A percentile compares a stretch with the other conserved stretches of the same genome.
Evolutionary conservation across 1,140 invertebrate genomes (phyloP).

Genomic region (Xylocopa sonorina): DNA sequence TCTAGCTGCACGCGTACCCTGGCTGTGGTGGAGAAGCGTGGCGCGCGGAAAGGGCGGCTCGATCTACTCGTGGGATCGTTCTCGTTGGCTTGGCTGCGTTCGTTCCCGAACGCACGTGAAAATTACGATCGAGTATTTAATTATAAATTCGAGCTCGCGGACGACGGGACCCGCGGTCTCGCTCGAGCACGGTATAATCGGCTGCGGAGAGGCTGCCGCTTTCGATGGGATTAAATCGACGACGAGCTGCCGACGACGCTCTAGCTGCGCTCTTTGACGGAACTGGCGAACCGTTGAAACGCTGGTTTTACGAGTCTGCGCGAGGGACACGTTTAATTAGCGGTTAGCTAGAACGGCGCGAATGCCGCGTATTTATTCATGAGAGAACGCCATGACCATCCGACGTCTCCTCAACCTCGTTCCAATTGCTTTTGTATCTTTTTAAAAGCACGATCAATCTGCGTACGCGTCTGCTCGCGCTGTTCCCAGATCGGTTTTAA

Average conservation of each 20-base stretch:
- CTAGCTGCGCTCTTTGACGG: conserved; percentile 22
- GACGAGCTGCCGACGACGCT: not conserved
- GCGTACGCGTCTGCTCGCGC: not conserved
- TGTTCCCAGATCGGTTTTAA: not conserved
- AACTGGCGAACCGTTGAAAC: conserved; percentile 16
- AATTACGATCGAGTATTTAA: conserved; percentile 46
- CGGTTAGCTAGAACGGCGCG: too few species aligned
- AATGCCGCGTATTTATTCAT: too few species aligned
- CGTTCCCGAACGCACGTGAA: conserved; percentile 7
- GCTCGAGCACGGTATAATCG: conserved; percentile 21
- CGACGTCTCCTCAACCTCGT: too few species aligned
- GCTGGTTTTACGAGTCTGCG: conserved; percentile 10
- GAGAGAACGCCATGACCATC: too few species aligned
- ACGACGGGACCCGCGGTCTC: conserved; percentile 10
- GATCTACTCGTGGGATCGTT: too few species aligned
- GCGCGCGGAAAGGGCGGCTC: too few species aligned
- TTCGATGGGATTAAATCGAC: conserved; percentile 40
- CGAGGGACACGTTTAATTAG: not conserved
- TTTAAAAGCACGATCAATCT: not conserved
- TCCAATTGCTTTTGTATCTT: not conserved
- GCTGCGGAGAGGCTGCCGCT: not conserved
- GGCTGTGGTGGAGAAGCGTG: not conserved
- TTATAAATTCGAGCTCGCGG: conserved; percentile 35
- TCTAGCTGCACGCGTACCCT: conserved; percentile 14
- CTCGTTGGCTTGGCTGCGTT: conserved; percentile 14